A percentile compares a stretch with the other conserved stretches of the same genome.
Evolutionary conservation across 2,113 vertebrate species (phyloP).

Genomic region (Dryoscopus gambensis): DNA sequence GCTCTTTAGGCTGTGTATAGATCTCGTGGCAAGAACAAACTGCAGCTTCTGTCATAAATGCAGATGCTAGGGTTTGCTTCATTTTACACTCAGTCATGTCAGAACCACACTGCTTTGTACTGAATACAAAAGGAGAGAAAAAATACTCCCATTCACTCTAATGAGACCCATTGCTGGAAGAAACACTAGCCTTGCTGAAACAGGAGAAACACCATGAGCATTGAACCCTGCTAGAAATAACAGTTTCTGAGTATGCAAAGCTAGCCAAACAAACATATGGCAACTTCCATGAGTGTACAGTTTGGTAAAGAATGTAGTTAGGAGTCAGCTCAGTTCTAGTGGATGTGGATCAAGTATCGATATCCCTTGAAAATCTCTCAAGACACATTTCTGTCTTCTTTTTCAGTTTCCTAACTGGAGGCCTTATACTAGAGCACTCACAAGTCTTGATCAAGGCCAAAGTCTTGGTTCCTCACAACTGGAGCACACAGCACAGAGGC

Average conservation of each 20-base stretch:
- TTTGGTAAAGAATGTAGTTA: background rate
- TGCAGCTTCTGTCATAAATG: conserved; percentile 42
- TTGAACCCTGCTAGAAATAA: background rate
- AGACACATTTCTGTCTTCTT: background rate
- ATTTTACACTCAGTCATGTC: conserved; percentile 50
- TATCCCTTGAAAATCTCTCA: background rate
- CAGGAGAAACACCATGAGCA: background rate
- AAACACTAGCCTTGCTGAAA: background rate
- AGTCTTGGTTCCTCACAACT: background rate
- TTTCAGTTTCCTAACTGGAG: background rate
- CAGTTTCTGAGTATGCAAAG: background rate
- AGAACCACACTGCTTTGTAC: background rate
- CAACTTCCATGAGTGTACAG: background rate
- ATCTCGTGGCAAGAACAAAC: conserved; percentile 24
- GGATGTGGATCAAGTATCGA: background rate
- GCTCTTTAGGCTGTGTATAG: background rate
- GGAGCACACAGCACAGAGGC: background rate
- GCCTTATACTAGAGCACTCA: background rate
- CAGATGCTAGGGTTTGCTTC: conserved; percentile 24
- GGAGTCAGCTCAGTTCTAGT: background rate
- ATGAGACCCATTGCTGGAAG: background rate
- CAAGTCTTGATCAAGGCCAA: background rate
- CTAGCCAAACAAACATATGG: background rate
- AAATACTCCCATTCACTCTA: background rate
- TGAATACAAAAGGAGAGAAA: conserved; percentile 13